Percentiles rank a stretch among this genome's conserved stretches.
phyloP scores from a whole-genome alignment of 1,140 invertebrate genomes.

The Drosophila oshimai region DNA sequence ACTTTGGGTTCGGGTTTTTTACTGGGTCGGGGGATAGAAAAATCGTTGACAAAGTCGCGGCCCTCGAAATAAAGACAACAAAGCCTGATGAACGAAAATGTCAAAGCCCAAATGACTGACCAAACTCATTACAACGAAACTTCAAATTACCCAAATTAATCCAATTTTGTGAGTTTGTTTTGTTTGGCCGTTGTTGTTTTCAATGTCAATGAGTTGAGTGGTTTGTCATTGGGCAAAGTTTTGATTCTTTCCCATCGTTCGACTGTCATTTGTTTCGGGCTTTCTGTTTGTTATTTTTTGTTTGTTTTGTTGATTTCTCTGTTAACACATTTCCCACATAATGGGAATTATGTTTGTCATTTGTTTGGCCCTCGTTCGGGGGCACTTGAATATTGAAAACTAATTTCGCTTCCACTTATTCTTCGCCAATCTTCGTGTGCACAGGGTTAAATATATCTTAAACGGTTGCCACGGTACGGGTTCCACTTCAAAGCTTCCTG shows the following conservation, averaged over 20 bases:
- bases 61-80: slow-evolving; percentile 69
- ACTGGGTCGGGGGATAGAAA: neutral
- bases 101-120: slow-evolving; percentile 74
- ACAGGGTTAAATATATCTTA: slow-evolving; percentile 39
- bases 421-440: slow-evolving; percentile 1
- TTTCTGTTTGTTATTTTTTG: slow-evolving; percentile 1
- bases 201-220: slow-evolving; percentile 74
- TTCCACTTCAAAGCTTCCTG: slow-evolving; percentile 33
- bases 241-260: slow-evolving; percentile 40
- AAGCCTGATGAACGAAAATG: slow-evolving; percentile 46
- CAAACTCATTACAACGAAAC: slow-evolving; percentile 79
- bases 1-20: slow-evolving; percentile 3
- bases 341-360: slow-evolving; percentile 67
- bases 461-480: slow-evolving; percentile 36
- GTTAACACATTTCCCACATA: slow-evolving; percentile 71
- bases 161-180: slow-evolving; percentile 63
- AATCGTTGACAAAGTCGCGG: slow-evolving; percentile 29
- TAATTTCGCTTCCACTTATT: slow-evolving; percentile 9
- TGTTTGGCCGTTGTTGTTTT: slow-evolving; percentile 19
- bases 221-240: slow-evolving; percentile 40
- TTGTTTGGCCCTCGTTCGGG: slow-evolving; percentile 12
- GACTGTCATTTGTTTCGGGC: slow-evolving; percentile 44
- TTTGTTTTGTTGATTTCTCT: slow-evolving; percentile 17
- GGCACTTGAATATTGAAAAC: slow-evolving; percentile 20
- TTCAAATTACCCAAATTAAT: slow-evolving; percentile 78